Evolutionary conservation across 2,113 vertebrate genomes (phyloP).

Genomic region (Rhipidura dahli): DNA sequence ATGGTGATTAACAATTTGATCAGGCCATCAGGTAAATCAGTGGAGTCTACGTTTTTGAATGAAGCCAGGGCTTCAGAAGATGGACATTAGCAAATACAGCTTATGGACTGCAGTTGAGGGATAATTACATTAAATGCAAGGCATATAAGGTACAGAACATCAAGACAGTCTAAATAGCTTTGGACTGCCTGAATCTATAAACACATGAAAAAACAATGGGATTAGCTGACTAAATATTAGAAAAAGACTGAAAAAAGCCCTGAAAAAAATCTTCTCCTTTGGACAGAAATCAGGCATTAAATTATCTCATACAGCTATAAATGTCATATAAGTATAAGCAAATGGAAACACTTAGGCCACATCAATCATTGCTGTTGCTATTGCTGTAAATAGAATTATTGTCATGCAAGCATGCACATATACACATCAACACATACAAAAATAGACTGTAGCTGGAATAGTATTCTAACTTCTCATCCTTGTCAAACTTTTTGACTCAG

Average conservation of each 20-base stretch:
- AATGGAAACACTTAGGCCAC: conserved; percentile 15
- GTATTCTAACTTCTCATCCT: background rate
- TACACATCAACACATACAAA: background rate
- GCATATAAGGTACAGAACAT: background rate
- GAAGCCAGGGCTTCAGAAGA: background rate
- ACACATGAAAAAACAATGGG: background rate
- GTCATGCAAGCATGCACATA: background rate
- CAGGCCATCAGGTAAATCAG: background rate
- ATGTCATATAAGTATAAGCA: conserved; percentile 3
- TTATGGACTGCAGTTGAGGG: background rate
- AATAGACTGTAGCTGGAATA: background rate
- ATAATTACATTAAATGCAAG: background rate
- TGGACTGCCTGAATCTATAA: background rate
- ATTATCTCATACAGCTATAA: background rate
- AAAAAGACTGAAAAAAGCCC: background rate
- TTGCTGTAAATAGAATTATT: conserved; percentile 36
- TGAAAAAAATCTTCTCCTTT: background rate
- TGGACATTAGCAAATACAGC: background rate
- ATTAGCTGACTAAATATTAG: background rate
- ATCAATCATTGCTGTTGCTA: background rate
- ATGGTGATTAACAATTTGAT: background rate
- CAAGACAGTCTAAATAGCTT: background rate
- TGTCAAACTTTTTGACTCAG: background rate
- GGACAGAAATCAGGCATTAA: background rate
- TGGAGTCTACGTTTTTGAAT: background rate